A percentile compares a stretch with the other conserved stretches of the same genome.
phyloP scores from a whole-genome alignment of 2,888 invertebrate genomes.

The Drosophila merina region DNA sequence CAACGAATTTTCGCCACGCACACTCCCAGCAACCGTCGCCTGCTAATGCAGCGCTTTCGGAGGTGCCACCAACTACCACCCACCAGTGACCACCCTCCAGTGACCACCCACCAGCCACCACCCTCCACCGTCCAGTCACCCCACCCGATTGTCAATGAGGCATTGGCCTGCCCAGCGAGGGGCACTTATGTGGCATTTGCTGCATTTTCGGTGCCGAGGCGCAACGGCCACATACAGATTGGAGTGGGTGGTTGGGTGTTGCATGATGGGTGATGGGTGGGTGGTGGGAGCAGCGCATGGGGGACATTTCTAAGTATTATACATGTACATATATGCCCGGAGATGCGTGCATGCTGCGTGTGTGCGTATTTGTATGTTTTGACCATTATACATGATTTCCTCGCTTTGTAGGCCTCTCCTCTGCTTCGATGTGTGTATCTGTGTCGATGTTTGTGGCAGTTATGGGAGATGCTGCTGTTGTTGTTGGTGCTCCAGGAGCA shows the following conservation, averaged over 20 bases:
- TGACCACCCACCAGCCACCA: not conserved
- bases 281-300: conserved; percentile 27
- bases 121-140: not conserved
- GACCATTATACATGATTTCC: conserved; percentile 74
- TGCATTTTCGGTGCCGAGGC: conserved; percentile 64
- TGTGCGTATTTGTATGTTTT: conserved; percentile 55
- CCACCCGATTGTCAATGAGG: conserved; percentile 24
- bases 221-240: conserved; percentile 57
- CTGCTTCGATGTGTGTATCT: conserved; percentile 14
- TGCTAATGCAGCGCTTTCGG: conserved; percentile 55
- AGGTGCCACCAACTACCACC: conserved; percentile 4
- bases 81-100: conserved; percentile 2
- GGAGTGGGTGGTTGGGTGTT: not conserved
- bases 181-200: conserved; percentile 78
- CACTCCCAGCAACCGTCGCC: conserved; percentile 26
- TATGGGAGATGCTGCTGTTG: conserved; percentile 33
- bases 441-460: conserved; percentile 59
- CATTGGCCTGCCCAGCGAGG: conserved; percentile 48
- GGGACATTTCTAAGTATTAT: conserved; percentile 50
- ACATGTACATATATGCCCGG: conserved; percentile 38
- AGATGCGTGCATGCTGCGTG: conserved; percentile 17
- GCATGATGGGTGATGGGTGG: conserved; percentile 9
- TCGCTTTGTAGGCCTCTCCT: conserved; percentile 51
- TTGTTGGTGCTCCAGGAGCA: conserved; percentile 24
- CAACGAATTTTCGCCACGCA: conserved; percentile 77